phyloP scores from a whole-genome alignment of 2,113 vertebrate genomes.

The Malurus alboscapulatus region DNA sequence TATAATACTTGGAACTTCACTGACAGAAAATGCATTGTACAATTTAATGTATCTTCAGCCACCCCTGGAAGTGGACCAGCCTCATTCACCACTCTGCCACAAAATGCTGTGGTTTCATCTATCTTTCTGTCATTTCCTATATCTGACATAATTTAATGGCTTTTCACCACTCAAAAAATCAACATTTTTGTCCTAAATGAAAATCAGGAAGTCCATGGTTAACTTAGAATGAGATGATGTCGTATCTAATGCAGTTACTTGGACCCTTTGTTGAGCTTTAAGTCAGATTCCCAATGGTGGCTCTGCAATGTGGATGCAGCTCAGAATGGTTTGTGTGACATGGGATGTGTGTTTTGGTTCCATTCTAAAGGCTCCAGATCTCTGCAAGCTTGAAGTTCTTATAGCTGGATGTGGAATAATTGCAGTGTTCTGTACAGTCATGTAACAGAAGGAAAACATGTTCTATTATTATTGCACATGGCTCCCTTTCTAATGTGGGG shows the following conservation, averaged over 20 bases:
- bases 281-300: not conserved
- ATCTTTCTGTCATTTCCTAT: not conserved
- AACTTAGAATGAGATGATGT: not conserved
- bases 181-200: not conserved
- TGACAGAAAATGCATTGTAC: not conserved
- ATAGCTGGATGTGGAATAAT: not conserved
- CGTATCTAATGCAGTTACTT: fast-evolving
- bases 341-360: not conserved
- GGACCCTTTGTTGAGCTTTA: not conserved
- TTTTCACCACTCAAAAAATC: not conserved
- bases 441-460: not conserved
- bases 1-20: not conserved
- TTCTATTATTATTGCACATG: not conserved
- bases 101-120: not conserved
- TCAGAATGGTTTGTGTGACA: not conserved
- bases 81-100: not conserved
- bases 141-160: not conserved
- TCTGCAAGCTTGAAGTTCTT: not conserved
- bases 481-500: not conserved
- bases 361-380: not conserved
- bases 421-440: not conserved
- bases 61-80: not conserved
- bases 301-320: not conserved
- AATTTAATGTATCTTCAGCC: not conserved
- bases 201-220: not conserved